Conservation (phyloP, 2,888 invertebrate species). For the Drosophila formosana region DNA sequence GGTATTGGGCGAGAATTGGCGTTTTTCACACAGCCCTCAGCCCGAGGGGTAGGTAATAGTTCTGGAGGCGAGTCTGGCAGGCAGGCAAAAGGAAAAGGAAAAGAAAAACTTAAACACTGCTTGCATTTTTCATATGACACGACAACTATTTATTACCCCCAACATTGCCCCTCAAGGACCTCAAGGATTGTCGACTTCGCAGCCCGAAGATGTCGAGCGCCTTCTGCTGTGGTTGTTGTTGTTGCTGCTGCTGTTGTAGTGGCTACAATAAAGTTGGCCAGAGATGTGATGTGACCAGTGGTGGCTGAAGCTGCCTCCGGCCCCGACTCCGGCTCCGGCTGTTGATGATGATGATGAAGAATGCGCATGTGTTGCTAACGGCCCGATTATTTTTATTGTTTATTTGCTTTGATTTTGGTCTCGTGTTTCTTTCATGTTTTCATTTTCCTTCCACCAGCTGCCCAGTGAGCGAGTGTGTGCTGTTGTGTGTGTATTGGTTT, state of each 20-base stretch:
- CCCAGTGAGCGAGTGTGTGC: conserved; percentile 11
- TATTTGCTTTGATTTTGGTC: conserved; percentile 76
- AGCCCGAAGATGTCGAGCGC: conserved; percentile 50
- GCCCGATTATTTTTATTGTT: conserved; percentile 80
- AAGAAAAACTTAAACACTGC: conserved; percentile 71
- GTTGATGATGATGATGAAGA: conserved; percentile 62
- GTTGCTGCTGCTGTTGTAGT: conserved; percentile 46
- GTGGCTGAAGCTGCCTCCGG: conserved; percentile 42
- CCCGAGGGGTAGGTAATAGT: conserved; percentile 11
- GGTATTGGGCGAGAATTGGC: conserved; percentile 44
- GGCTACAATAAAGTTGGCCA: conserved; percentile 63
- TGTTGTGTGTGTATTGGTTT: conserved; percentile 51
- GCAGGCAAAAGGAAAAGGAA: conserved; percentile 1
- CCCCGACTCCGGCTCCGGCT: too few relatives aligned
- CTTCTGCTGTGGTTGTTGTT: conserved; percentile 18
- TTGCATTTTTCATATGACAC: conserved; percentile 78
- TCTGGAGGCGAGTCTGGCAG: conserved; percentile 21
- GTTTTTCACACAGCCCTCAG: conserved; percentile 25
- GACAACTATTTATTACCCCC: conserved; percentile 73
- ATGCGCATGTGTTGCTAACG: conserved; percentile 79
- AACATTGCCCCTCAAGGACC: conserved; percentile 19
- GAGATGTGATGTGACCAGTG: conserved; percentile 53
- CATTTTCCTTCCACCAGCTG: conserved; percentile 51
- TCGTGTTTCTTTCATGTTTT: conserved; percentile 68
- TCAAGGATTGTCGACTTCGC: conserved; percentile 34